Base-by-base conservation (phyloP, 2,113 vertebrate species). In the Pluvialis apricaria region DNA sequence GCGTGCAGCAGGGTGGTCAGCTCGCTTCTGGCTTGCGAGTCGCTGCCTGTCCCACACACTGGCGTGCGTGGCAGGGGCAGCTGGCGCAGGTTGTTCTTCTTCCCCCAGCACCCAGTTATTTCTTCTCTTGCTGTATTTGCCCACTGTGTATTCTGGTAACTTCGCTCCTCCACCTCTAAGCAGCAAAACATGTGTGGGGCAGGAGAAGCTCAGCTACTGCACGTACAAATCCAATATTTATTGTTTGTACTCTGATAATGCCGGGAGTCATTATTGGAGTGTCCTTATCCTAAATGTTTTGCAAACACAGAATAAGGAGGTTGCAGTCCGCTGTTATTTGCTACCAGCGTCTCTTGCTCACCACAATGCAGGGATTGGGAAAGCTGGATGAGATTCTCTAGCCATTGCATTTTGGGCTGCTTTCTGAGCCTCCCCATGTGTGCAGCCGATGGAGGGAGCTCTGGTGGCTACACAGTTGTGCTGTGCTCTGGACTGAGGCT, bases 381-480 rank as follows among this genome's bases (percentile, higher is more conserved):
- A 81, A 61, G 11, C 64, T 60, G 72, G 6, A 13, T 55, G 36
- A 42, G 25, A 17, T 26, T 76, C 15, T n/a, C 7, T 18, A 60
- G 17, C 17, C 17, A 0, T 62, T 55, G 36, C 45, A n/a, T 91
- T 88, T 86, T 38, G 90, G 62, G 18, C n/a, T 88, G 26, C 15
- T 80, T 80, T 86, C 80, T 66, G 71, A 86, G 73, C 21, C 29
- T 54, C 26, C 29, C 22, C 26, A 4, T 0, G 3, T 4, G 5
- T 38, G 36, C 0, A 0, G 4, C 15, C 0, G 0, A 5, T 21
- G 19, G 75, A 52, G 40, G 51, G 44, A 52, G 13, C 69, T 32
- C 32, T 38, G 45, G 15, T 64, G 65, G 34, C 36, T 44, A 3
- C 22, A 29, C 18, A 21, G 5, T 10, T 65, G 65, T 24, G 42